Percentiles rank a stretch among this genome's conserved stretches.
Conservation (phyloP, 1,140 invertebrate species). For the Cydia pomonella region DNA sequence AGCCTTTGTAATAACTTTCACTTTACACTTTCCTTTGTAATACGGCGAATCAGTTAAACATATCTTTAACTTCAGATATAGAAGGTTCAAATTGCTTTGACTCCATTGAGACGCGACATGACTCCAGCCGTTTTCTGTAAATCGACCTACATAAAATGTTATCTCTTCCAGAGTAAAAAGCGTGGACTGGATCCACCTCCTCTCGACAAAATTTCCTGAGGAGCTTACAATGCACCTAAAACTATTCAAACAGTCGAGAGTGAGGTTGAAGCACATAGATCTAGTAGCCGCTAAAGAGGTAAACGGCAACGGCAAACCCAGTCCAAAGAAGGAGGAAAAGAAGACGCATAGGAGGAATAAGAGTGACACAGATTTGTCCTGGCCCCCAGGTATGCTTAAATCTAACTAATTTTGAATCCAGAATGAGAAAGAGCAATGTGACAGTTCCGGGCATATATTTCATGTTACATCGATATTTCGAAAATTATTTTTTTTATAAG, state of each 20-base stretch:
- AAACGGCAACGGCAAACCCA: conserved; percentile 76
- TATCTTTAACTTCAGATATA: no score
- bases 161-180: conserved; percentile 86
- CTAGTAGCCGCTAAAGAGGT: conserved; percentile 73
- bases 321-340: conserved; percentile 76
- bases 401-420: no score
- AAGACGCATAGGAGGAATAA: conserved; percentile 85
- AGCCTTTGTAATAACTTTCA: no score
- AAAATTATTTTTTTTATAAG: no score
- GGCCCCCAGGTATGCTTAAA: conserved; percentile 78
- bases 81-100: no score
- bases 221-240: conserved; percentile 94
- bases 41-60: no score
- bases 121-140: no score
- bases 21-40: no score
- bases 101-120: no score
- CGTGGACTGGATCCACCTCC: conserved; percentile 93
- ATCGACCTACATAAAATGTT: conserved; percentile 7
- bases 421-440: no score
- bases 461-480: not conserved
- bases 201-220: conserved; percentile 93
- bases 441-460: no score
- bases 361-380: conserved; percentile 86
- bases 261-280: conserved; percentile 71
- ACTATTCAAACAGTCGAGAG: conserved; percentile 89